These are phyloP conservation scores for Thalpophila matura DNA, from an alignment of 2,888 invertebrate species.

Conservation along the genomic window DNA sequence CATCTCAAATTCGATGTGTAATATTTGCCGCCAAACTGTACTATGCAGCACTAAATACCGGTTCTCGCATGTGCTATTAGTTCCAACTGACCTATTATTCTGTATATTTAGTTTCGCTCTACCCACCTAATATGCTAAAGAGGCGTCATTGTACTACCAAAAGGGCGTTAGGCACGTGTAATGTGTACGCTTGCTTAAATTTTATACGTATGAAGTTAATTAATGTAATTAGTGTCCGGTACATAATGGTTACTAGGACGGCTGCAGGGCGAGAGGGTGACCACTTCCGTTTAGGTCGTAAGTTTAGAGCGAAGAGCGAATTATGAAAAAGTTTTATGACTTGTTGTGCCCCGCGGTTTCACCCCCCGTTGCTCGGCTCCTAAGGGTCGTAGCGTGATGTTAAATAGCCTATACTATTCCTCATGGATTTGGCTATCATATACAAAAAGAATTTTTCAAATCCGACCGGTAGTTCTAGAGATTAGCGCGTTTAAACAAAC, in stretches of 20 bases:
- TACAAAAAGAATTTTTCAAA: no score
- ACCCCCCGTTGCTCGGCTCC: no score
- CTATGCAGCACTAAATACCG: conserved; percentile 12
- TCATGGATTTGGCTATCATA: no score
- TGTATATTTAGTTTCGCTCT: conserved; percentile 25
- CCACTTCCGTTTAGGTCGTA: conserved; percentile 44
- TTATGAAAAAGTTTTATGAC: neutral
- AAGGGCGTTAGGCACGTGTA: conserved; percentile 51
- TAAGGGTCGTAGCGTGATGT: no score
- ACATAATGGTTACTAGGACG: conserved; percentile 42
- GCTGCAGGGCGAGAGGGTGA: conserved; percentile 56
- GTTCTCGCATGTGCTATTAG: conserved; percentile 9
- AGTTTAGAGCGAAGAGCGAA: conserved; percentile 31
- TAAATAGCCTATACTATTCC: no score
- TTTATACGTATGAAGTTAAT: conserved; percentile 47
- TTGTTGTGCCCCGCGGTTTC: no score
- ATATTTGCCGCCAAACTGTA: no score
- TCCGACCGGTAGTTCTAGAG: no score
- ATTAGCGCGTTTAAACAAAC: no score
- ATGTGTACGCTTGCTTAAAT: conserved; percentile 30
- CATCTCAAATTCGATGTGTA: no score
- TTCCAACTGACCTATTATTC: conserved; percentile 34
- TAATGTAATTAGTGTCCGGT: conserved; percentile 61
- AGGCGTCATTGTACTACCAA: conserved; percentile 29
- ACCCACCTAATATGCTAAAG: conserved; percentile 32